Conservation (phyloP, 2,797 vertebrate genomes). For the Enteromius fasciolatus region DNA sequence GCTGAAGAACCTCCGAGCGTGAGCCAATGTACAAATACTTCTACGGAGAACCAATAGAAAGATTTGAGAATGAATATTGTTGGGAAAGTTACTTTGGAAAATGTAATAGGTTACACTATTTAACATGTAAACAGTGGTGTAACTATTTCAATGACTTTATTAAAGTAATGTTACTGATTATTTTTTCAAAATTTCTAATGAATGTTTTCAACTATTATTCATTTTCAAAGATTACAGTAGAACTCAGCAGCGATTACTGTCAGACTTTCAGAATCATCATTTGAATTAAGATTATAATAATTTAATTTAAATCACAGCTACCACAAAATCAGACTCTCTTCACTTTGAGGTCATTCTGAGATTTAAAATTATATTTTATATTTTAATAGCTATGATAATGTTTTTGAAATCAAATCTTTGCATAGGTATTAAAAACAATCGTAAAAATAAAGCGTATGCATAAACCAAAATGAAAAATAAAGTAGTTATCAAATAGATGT, state of each 20-base stretch:
- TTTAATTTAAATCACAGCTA: not conserved
- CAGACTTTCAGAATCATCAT: not conserved
- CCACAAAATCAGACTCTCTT: too few species aligned
- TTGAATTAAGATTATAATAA: too few species aligned
- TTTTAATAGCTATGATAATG: too few species aligned
- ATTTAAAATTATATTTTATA: too few species aligned
- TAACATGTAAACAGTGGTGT: not conserved
- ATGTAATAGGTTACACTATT: not conserved
- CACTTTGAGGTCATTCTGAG: too few species aligned
- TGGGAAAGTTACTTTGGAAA: not conserved
- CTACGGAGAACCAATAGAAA: conserved; percentile 57
- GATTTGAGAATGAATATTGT: not conserved
- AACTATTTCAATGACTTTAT: too few species aligned
- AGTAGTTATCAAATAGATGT: too few species aligned
- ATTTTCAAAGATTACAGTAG: not conserved
- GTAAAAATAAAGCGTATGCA: too few species aligned
- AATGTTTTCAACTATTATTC: not conserved
- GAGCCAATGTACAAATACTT: conserved; percentile 85
- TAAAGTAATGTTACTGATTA: not conserved
- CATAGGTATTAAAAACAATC: too few species aligned
- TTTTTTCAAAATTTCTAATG: too few species aligned
- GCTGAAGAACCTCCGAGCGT: conserved; percentile 81
- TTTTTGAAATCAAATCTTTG: too few species aligned
- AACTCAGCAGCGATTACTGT: not conserved
- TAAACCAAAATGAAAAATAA: too few species aligned